Evolutionary conservation across 2,797 vertebrate genomes (phyloP).

Genomic region (Sebastes nivosus): DNA sequence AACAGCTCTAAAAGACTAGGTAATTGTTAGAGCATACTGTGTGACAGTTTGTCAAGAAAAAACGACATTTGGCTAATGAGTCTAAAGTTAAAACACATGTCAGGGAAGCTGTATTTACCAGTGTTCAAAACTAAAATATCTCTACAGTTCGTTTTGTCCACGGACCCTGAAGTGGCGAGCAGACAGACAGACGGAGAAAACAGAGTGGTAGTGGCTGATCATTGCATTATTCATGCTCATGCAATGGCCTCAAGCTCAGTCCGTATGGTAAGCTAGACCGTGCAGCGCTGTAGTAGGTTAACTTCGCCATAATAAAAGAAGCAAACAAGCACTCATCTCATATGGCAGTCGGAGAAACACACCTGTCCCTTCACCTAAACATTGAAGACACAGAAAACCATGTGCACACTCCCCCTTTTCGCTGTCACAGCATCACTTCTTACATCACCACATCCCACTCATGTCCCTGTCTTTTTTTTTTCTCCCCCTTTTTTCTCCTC

Average conservation of each 20-base stretch:
- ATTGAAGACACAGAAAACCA: constrained; percentile 10
- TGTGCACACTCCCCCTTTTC: neutral
- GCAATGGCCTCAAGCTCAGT: constrained; percentile 51
- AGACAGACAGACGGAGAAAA: constrained; percentile 39
- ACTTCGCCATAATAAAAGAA: constrained; percentile 1
- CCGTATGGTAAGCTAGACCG: constrained; percentile 33
- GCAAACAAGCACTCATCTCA: constrained; percentile 7
- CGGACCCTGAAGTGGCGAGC: constrained; percentile 39
- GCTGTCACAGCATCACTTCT: constrained; percentile 18
- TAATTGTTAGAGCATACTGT: neutral
- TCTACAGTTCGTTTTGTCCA: constrained; percentile 3
- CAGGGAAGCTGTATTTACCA: neutral
- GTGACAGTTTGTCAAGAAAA: neutral
- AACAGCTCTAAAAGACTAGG: neutral
- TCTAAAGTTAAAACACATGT: neutral
- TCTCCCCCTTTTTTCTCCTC: neutral
- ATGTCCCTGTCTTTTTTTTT: neutral
- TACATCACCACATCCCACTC: constrained; percentile 56
- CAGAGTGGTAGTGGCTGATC: constrained; percentile 48
- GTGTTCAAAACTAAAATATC: neutral
- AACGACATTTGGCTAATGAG: neutral
- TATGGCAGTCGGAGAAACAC: neutral
- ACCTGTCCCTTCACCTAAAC: neutral
- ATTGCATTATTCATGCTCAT: constrained; percentile 70
- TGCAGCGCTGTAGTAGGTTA: constrained; percentile 6